Conservation (phyloP, 2,113 vertebrate species). For the Thinocorus orbignyianus region DNA sequence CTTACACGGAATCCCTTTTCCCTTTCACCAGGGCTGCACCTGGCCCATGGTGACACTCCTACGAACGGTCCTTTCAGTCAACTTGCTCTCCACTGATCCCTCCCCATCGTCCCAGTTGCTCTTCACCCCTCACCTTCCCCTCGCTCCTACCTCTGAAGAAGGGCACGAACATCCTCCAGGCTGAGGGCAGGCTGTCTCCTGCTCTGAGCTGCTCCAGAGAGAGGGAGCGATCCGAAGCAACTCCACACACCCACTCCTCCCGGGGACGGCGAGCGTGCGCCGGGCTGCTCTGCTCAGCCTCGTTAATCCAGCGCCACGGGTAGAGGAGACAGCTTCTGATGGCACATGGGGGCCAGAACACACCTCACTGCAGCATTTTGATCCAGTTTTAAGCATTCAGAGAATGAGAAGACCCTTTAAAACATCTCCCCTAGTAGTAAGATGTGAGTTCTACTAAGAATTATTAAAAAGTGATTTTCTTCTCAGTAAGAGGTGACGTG, state of each 20-base stretch:
- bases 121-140: neutral
- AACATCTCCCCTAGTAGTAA: neutral
- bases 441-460: neutral
- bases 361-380: neutral
- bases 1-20: neutral
- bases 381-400: neutral
- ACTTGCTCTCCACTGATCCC: fast-evolving
- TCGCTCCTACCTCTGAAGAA: neutral
- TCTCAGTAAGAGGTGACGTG: neutral
- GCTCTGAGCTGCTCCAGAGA: neutral
- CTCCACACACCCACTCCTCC: neutral
- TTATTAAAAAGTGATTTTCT: neutral
- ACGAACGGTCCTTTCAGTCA: neutral
- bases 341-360: neutral
- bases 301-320: fast-evolving
- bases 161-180: neutral
- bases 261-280: fast-evolving
- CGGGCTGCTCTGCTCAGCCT: neutral
- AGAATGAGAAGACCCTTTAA: neutral
- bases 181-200: neutral
- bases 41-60: neutral
- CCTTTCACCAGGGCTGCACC: neutral
- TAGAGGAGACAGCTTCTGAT: neutral
- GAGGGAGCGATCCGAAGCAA: neutral
- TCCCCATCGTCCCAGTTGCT: neutral